These are phyloP conservation scores for Drosophila ogumai DNA, from an alignment of 1,140 invertebrate genomes.

Conservation along the genomic window DNA sequence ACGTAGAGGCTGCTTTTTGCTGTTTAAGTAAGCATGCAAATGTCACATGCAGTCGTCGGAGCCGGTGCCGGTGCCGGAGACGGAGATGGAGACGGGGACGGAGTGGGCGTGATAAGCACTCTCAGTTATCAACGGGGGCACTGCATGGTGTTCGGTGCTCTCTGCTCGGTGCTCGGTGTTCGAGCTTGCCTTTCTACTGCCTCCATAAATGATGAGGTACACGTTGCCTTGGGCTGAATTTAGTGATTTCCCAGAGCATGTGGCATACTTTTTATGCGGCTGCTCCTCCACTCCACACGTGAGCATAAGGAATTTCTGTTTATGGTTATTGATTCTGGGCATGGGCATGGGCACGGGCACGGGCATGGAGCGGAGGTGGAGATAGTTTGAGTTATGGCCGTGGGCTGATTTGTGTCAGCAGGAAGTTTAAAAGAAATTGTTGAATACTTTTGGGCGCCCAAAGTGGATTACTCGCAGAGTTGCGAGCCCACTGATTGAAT, in stretches of 20 bases:
- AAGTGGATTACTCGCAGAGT: constrained; percentile 29
- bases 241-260: constrained; percentile 81
- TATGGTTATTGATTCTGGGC: constrained; percentile 75
- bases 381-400: constrained; percentile 67
- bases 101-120: constrained; percentile 70
- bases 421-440: constrained; percentile 59
- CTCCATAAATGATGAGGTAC: constrained; percentile 72
- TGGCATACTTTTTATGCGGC: constrained; percentile 71
- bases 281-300: constrained; percentile 52
- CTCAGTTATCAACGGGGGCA: constrained; percentile 71
- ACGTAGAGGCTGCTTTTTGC: constrained; percentile 61
- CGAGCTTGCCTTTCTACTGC: constrained; percentile 7
- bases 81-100: neutral
- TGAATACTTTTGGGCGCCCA: constrained; percentile 42
- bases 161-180: neutral
- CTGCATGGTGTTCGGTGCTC: constrained; percentile 29
- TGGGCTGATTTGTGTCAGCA: constrained; percentile 65
- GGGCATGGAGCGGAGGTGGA: constrained; percentile 1
- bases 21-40: constrained; percentile 84
- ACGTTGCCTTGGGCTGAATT: constrained; percentile 63
- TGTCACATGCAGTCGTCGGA: constrained; percentile 70
- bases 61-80: neutral
- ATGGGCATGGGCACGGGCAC: neutral
- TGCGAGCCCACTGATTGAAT: constrained; percentile 34
- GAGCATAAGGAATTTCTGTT: constrained; percentile 65